Evolutionary conservation across 2,113 vertebrate species (phyloP).

Genomic region (Zingel zingel): DNA sequence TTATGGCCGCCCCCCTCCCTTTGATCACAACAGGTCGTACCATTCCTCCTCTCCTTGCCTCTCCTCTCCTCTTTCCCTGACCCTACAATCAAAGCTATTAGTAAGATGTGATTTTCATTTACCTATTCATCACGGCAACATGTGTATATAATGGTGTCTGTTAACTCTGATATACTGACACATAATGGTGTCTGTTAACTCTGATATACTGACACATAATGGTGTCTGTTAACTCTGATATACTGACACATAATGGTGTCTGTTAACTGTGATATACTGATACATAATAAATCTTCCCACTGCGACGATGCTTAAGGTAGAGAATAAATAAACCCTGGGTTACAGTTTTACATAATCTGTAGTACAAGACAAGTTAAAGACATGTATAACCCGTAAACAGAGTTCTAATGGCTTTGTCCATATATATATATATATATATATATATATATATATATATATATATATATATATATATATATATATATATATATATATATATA

Average conservation of each 20-base stretch:
- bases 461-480: too few species aligned
- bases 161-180: constrained; percentile 48
- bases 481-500: too few species aligned
- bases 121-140: constrained; percentile 82
- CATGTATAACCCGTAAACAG: background rate
- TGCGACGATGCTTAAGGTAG: background rate
- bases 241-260: constrained; percentile 26
- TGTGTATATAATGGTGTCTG: constrained; percentile 69
- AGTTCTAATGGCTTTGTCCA: background rate
- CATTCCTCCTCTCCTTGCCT: background rate
- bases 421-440: background rate
- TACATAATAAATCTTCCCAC: constrained; percentile 28
- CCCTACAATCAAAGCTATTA: constrained; percentile 68
- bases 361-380: background rate
- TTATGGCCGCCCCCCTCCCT: background rate
- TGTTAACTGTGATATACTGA: constrained; percentile 48
- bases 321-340: background rate
- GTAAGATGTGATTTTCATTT: constrained; percentile 83
- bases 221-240: constrained; percentile 49
- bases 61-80: background rate
- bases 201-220: constrained; percentile 38
- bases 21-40: constrained; percentile 4
- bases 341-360: background rate
- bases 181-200: constrained; percentile 39
- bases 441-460: background rate